These are phyloP conservation scores for Thelaira solivaga DNA, from an alignment of 2,888 invertebrate species.

Conservation along the genomic window DNA sequence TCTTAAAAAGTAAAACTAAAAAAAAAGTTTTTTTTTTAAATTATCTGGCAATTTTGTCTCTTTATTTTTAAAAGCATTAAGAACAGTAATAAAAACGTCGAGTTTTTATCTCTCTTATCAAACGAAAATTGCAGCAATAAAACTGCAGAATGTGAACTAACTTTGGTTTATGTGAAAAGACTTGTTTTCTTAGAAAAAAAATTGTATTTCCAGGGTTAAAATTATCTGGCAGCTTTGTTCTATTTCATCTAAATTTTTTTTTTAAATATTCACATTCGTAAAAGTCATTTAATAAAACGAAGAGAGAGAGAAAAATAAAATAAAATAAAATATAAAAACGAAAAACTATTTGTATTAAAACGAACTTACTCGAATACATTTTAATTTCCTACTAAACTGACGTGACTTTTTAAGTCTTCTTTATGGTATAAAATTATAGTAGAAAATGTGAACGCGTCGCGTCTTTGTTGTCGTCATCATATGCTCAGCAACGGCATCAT, in stretches of 20 bases:
- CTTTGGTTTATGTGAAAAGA: too few species aligned
- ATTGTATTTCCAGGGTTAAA: neutral
- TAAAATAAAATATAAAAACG: neutral
- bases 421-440: conserved; percentile 22
- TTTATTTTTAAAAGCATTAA: too few species aligned
- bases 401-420: conserved; percentile 62
- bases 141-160: too few species aligned
- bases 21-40: too few species aligned
- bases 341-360: conserved; percentile 14
- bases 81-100: too few species aligned
- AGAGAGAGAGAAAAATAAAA: too few species aligned
- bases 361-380: conserved; percentile 46
- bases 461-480: conserved; percentile 32
- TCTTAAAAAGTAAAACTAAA: too few species aligned
- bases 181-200: too few species aligned
- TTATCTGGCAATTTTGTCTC: too few species aligned
- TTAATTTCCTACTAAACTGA: conserved; percentile 56
- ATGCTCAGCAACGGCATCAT: conserved; percentile 21
- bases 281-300: neutral
- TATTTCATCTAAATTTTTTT: too few species aligned
- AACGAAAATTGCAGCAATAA: too few species aligned
- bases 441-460: conserved; percentile 25
- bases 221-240: neutral
- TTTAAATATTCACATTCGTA: neutral
- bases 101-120: too few species aligned